These are phyloP conservation scores for Agonopterix subpropinquella DNA, from an alignment of 2,888 invertebrate genomes.

Conservation along the genomic window DNA sequence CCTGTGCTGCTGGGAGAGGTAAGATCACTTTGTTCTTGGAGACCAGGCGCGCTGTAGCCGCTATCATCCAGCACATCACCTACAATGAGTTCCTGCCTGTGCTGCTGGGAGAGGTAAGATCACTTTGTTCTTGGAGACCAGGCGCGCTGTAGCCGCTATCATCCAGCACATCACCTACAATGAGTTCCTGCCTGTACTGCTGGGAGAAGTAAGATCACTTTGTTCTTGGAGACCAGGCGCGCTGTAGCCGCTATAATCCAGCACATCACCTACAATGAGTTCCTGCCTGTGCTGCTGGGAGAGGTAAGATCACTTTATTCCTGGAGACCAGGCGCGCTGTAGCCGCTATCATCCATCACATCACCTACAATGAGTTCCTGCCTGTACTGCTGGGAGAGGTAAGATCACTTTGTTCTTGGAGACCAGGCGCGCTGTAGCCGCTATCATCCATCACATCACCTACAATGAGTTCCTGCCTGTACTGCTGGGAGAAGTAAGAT, in stretches of 20 bases:
- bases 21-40: slow-evolving; percentile 86
- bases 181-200: no score
- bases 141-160: no score
- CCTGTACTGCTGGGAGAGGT: slow-evolving; percentile 83
- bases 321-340: no score
- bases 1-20: slow-evolving; percentile 88
- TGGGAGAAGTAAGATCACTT: slow-evolving; percentile 87
- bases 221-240: slow-evolving; percentile 85
- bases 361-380: slow-evolving; percentile 89
- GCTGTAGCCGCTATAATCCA: slow-evolving; percentile 87
- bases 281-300: slow-evolving; percentile 85
- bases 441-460: no score
- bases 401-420: no score
- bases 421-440: no score
- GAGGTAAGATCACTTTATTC: slow-evolving; percentile 64
- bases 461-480: no score
- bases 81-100: slow-evolving; percentile 89
- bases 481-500: slow-evolving; percentile 62
- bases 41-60: slow-evolving; percentile 82
- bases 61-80: slow-evolving; percentile 89
- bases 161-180: no score
- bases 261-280: slow-evolving; percentile 90
- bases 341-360: slow-evolving; percentile 56
- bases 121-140: no score
- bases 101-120: slow-evolving; percentile 81